A percentile compares a stretch with the other conserved stretches of the same genome.
Conservation (phyloP, 35 echinoderm and acorn worm genomes). For the Strongylocentrotus purpuratus region DNA sequence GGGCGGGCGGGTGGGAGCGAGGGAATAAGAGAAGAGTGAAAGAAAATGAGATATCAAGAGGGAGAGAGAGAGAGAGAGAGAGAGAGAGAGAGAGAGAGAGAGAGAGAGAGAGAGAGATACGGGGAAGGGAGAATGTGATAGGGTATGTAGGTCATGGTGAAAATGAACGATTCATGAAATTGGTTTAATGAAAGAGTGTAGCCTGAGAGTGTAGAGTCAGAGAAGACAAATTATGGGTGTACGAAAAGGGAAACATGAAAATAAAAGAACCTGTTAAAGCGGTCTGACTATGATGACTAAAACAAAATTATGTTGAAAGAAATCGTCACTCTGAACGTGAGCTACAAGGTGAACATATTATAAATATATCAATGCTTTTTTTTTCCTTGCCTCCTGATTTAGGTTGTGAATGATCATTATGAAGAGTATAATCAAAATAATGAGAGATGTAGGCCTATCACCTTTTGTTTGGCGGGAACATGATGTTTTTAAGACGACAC, state of each 20-base stretch:
- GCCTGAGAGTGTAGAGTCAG: neutral
- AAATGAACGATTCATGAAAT: neutral
- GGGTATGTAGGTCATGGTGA: neutral
- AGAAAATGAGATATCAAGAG: too few species aligned
- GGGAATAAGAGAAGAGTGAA: neutral
- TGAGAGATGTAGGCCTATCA: too few species aligned
- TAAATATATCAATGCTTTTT: too few species aligned
- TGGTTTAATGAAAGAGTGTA: neutral
- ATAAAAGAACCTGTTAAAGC: neutral
- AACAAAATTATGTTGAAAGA: neutral
- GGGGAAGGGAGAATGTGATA: too few species aligned
- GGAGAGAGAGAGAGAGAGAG: too few species aligned
- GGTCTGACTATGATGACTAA: neutral
- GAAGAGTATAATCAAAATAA: too few species aligned
- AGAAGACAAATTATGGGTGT: neutral
- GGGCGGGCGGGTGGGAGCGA: neutral
- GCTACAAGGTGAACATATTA: neutral
- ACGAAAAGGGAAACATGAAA: neutral
- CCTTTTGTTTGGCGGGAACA: too few species aligned
- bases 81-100: too few species aligned
- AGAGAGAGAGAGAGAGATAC: too few species aligned
- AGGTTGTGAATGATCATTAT: too few species aligned
- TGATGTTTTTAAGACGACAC: too few species aligned
- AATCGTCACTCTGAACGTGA: neutral
- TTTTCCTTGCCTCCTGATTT: neutral